Conservation (phyloP, 2,797 vertebrate genomes). For the Anableps anableps region DNA sequence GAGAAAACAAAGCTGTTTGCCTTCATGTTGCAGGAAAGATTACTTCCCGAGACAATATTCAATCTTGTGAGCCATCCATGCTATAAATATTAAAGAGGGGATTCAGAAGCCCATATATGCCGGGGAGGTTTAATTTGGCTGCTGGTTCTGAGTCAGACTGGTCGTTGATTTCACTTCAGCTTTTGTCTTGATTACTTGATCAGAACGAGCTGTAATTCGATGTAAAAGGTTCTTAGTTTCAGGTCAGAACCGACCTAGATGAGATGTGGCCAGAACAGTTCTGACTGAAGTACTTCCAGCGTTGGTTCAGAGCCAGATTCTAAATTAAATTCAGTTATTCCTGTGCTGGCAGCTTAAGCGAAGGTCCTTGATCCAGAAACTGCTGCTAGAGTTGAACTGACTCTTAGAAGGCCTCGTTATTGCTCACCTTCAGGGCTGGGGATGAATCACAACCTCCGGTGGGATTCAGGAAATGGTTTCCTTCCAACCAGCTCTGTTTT, state of each 20-base stretch:
- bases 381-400: background rate
- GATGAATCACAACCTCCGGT: background rate
- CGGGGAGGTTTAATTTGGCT: background rate
- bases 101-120: background rate
- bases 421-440: background rate
- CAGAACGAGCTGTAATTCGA: background rate
- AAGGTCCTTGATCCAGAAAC: background rate
- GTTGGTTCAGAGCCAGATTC: constrained; percentile 1
- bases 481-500: background rate
- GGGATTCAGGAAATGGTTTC: background rate
- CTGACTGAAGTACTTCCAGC: background rate
- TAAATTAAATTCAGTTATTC: constrained; percentile 4
- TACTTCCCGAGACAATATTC: constrained; percentile 2
- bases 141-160: background rate
- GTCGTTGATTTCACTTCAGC: background rate
- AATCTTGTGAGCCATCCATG: background rate
- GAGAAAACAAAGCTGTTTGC: constrained; percentile 19
- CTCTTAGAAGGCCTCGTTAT: background rate
- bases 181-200: background rate
- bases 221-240: background rate
- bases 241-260: background rate
- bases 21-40: background rate
- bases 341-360: background rate
- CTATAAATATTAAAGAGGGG: background rate
- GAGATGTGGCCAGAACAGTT: background rate